Evolutionary conservation across 2,113 vertebrate genomes (phyloP).

Genomic region (Poeciliopsis occidentalis): DNA sequence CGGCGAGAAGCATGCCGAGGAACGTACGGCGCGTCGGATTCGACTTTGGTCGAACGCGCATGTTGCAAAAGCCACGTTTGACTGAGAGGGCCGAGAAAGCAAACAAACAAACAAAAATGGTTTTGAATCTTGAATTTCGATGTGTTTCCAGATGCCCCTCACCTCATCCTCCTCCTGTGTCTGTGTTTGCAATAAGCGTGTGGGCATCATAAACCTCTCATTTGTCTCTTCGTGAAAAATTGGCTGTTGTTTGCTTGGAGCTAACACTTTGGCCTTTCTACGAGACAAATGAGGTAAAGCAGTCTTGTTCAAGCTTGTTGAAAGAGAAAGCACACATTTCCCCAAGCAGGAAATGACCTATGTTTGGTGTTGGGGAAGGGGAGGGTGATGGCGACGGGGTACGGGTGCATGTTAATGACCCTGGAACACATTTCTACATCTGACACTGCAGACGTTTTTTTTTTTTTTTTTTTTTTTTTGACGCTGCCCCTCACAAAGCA

Average conservation of each 20-base stretch:
- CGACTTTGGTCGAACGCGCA: no score
- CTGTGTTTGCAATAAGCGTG: neutral
- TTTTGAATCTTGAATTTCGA: neutral
- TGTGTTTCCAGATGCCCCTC: neutral
- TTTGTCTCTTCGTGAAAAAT: neutral
- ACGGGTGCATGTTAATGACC: constrained; percentile 17
- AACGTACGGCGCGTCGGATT: no score
- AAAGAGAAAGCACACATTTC: constrained; percentile 55
- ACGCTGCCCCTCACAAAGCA: constrained; percentile 25
- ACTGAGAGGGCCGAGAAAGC: no score
- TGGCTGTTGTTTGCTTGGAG: constrained; percentile 29
- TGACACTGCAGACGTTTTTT: neutral
- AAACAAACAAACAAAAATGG: no score
- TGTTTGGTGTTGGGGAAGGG: constrained; percentile 35
- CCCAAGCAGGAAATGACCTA: constrained; percentile 63
- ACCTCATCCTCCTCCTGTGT: neutral
- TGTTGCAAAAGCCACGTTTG: no score
- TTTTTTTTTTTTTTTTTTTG: neutral
- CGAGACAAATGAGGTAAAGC: constrained; percentile 59
- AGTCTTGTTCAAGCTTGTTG: constrained; percentile 62
- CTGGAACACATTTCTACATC: constrained; percentile 11
- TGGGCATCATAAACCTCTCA: constrained; percentile 6
- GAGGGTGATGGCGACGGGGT: constrained; percentile 28
- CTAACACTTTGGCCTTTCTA: constrained; percentile 28
- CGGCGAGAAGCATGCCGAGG: no score